These are phyloP conservation scores for Nysson spinosus DNA, from an alignment of 2,888 invertebrate genomes.

Conservation along the genomic window DNA sequence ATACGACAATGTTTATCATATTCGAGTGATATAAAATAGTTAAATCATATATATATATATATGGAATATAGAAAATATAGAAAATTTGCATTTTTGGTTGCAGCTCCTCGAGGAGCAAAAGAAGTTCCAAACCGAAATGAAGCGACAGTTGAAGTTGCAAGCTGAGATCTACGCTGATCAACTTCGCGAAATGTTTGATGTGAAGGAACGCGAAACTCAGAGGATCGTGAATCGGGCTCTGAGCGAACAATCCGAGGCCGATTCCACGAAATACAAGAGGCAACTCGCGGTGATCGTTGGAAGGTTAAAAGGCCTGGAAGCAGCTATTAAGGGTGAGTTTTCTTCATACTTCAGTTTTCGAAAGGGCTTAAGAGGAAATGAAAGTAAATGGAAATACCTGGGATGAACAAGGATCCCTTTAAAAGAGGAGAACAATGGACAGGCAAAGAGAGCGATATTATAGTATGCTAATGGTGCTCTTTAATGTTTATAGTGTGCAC, in stretches of 20 bases:
- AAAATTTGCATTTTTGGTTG: slow-evolving; percentile 35
- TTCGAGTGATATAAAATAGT: too few relatives aligned
- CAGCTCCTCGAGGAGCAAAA: slow-evolving; percentile 82
- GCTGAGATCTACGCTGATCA: slow-evolving; percentile 92
- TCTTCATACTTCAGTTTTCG: too few relatives aligned
- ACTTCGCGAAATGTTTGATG: slow-evolving; percentile 84
- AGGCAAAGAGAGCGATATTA: too few relatives aligned
- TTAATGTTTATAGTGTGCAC: too few relatives aligned
- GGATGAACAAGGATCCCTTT: too few relatives aligned
- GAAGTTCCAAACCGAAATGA: slow-evolving; percentile 83
- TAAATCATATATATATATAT: too few relatives aligned
- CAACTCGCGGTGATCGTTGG: slow-evolving; percentile 87
- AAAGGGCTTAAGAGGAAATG: too few relatives aligned
- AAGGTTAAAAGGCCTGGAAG: slow-evolving; percentile 87
- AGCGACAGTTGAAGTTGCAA: slow-evolving; percentile 89
- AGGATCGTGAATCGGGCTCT: slow-evolving; percentile 78
- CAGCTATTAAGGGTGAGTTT: slow-evolving; percentile 85
- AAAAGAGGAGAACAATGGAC: too few relatives aligned
- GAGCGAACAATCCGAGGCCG: slow-evolving; percentile 84
- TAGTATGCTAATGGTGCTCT: too few relatives aligned
- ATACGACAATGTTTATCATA: too few relatives aligned
- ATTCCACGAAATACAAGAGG: slow-evolving; percentile 83
- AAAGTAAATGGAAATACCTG: too few relatives aligned
- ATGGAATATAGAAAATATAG: not conserved
- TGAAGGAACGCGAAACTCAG: slow-evolving; percentile 81